Percentiles rank a stretch among this genome's conserved stretches.
Conservation (phyloP, 1,140 invertebrate species). For the Brachionus sp. region DNA sequence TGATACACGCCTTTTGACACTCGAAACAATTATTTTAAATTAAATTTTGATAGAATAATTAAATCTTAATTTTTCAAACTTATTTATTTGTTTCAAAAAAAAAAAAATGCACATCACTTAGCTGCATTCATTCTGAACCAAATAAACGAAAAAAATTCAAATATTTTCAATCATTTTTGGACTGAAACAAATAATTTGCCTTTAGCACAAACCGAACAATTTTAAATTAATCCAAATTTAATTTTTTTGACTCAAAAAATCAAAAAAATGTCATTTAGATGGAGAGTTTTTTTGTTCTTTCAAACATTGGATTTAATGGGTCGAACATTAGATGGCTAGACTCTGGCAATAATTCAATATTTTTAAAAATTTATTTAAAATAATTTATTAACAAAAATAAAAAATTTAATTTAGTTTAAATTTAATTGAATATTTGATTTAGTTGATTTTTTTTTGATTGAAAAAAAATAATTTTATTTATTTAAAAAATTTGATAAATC, state of each 20-base stretch:
- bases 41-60: not conserved
- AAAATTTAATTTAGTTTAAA: too few species aligned
- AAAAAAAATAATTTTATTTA: too few species aligned
- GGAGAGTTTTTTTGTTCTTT: not conserved
- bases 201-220: not conserved
- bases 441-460: too few species aligned
- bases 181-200: not conserved
- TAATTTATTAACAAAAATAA: not conserved
- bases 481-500: too few species aligned
- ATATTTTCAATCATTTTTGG: not conserved
- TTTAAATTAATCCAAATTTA: not conserved
- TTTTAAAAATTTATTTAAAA: not conserved
- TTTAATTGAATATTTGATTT: too few species aligned
- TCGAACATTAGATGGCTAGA: not conserved
- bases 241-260: not conserved
- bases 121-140: not conserved
- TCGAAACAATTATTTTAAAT: not conserved
- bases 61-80: not conserved
- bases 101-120: not conserved
- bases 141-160: not conserved
- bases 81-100: not conserved
- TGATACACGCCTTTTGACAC: not conserved
- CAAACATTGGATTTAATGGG: not conserved
- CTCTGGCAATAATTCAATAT: not conserved
- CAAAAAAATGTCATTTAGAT: not conserved